Conservation (phyloP, 2,113 vertebrate species). For the Clarias gariepinus region DNA sequence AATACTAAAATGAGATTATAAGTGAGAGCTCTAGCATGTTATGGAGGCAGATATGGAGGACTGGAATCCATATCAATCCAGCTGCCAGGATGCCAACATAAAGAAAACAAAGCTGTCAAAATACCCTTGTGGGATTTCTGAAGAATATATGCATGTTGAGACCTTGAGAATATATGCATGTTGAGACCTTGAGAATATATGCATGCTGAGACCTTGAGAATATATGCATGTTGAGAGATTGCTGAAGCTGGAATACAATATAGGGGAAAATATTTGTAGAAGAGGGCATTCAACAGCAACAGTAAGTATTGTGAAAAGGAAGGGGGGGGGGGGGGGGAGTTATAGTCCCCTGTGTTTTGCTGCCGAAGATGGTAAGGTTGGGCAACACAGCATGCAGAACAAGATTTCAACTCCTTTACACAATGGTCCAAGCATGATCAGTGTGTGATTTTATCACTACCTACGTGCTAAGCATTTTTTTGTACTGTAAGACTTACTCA, state of each 20-base stretch:
- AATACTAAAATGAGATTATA: too few species aligned
- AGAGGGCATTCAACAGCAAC: neutral
- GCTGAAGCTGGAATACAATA: neutral
- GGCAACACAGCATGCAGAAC: constrained; percentile 41
- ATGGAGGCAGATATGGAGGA: neutral
- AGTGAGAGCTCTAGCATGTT: neutral
- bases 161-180: too few species aligned
- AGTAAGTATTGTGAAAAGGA: constrained; percentile 38
- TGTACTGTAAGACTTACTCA: neutral
- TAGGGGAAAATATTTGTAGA: neutral
- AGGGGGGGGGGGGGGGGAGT: too few species aligned
- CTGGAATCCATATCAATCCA: constrained; percentile 31
- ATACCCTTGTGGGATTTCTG: constrained; percentile 51
- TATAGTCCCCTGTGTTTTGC: neutral
- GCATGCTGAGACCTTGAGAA: too few species aligned
- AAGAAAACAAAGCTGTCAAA: constrained; percentile 64
- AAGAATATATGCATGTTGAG: neutral
- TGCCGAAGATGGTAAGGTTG: constrained; percentile 43
- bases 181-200: too few species aligned
- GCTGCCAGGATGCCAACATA: constrained; percentile 39
- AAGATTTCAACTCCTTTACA: constrained; percentile 14
- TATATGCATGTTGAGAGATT: too few species aligned
- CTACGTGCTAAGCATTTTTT: neutral
- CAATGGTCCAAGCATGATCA: neutral
- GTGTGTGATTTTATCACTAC: neutral